Conservation (phyloP, 1,140 invertebrate species). For the Pachypeltis micranthus region DNA sequence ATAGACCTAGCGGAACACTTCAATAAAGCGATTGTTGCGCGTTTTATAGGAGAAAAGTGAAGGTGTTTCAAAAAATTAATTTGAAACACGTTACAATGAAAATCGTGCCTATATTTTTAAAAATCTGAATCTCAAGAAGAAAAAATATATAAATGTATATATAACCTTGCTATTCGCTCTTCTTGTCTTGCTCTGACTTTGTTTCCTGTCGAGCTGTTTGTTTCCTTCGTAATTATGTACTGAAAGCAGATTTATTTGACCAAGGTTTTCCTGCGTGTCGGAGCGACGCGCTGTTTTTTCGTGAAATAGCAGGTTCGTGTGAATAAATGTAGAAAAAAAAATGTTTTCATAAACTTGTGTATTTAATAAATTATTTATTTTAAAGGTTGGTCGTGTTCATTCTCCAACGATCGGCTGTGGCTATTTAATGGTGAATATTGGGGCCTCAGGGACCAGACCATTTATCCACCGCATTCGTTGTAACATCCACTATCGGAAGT, state of each 20-base stretch:
- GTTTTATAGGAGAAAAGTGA: neutral
- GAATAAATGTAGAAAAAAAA: neutral
- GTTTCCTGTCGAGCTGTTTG: no score
- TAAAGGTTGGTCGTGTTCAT: no score
- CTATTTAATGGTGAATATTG: no score
- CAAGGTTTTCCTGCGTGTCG: no score
- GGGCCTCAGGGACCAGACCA: no score
- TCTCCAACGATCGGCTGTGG: no score
- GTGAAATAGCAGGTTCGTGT: neutral
- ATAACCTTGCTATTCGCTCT: neutral
- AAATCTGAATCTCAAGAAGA: constrained; percentile 17
- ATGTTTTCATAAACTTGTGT: neutral
- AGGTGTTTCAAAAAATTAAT: neutral
- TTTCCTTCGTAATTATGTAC: no score
- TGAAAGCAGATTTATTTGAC: neutral
- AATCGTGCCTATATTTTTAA: constrained; percentile 21
- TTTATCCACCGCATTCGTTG: no score
- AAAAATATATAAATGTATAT: neutral
- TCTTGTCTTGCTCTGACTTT: neutral
- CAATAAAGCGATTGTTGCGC: no score
- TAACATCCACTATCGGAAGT: no score
- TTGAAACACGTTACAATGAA: constrained; percentile 16
- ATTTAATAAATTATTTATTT: constrained; percentile 7
- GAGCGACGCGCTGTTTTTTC: no score
- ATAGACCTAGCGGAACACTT: no score